Conservation (phyloP, 37 sponge, comb jelly and placozoan genomes). For the Lycopodina hypogea region DNA sequence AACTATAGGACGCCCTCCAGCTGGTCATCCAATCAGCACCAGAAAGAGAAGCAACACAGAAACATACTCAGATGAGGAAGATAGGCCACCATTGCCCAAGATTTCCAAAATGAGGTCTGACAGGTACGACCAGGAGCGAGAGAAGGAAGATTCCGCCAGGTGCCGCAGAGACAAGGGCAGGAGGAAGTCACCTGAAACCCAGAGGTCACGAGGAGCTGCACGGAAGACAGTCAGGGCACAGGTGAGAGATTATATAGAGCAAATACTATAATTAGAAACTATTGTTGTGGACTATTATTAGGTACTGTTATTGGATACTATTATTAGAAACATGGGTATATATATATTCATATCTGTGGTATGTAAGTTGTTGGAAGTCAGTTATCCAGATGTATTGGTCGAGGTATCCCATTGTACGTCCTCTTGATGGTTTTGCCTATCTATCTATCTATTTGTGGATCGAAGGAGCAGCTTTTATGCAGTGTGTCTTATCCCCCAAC, state of each 20-base stretch:
- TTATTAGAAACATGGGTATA: background rate
- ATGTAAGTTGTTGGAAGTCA: no score
- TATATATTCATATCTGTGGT: no score
- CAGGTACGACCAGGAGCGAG: background rate
- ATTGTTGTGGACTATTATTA: background rate
- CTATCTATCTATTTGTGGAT: no score
- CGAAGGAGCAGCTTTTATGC: no score
- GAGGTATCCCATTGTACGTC: no score
- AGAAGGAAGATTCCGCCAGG: background rate
- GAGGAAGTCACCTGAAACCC: background rate
- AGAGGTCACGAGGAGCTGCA: background rate
- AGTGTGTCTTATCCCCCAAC: no score
- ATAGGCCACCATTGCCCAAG: background rate
- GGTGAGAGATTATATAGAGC: background rate
- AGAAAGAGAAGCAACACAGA: background rate
- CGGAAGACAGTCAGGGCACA: background rate
- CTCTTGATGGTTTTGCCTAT: no score
- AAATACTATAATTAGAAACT: background rate
- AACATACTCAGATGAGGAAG: background rate
- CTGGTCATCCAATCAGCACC: background rate
- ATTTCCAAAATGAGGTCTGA: no score
- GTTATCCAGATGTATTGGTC: no score
- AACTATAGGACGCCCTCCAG: background rate
- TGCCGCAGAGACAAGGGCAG: background rate
- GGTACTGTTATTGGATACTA: background rate